phyloP scores from a whole-genome alignment of 53 echinoderm and acorn worm genomes.

The Arbacia lixula region DNA sequence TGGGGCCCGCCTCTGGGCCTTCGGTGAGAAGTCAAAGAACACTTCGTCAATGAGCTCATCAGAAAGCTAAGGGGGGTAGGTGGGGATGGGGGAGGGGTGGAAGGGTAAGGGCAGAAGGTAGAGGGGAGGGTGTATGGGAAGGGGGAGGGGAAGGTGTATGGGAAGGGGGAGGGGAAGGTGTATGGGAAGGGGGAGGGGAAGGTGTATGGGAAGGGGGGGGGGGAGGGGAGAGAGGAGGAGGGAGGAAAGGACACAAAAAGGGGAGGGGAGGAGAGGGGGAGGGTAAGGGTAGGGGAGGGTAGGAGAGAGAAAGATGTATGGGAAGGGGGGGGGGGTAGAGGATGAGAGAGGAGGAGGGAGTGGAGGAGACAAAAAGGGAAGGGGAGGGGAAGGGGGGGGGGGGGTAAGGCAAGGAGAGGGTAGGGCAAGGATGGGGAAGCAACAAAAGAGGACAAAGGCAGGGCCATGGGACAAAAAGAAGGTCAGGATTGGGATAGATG shows the following conservation, averaged over 20 bases:
- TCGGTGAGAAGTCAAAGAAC: slow-evolving; percentile 98
- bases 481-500: neutral
- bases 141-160: neutral
- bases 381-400: neutral
- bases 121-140: neutral
- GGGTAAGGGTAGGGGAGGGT: neutral
- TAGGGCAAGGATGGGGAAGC: neutral
- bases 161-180: neutral
- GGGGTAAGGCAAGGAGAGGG: neutral
- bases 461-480: neutral
- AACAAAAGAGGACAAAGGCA: neutral
- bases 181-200: neutral
- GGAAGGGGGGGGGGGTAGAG: neutral
- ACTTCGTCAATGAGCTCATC: slow-evolving; percentile 91
- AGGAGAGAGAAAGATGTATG: neutral
- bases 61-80: slow-evolving; percentile 63
- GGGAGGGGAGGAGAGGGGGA: neutral
- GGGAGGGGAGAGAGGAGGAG: neutral
- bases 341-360: neutral
- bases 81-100: neutral
- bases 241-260: no score
- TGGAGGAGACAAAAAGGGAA: neutral
- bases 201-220: neutral
- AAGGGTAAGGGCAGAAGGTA: neutral
- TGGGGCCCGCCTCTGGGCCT: slow-evolving; percentile 57